Evolutionary conservation across 2,113 vertebrate genomes (phyloP).

Genomic region (Mustelus asterias): DNA sequence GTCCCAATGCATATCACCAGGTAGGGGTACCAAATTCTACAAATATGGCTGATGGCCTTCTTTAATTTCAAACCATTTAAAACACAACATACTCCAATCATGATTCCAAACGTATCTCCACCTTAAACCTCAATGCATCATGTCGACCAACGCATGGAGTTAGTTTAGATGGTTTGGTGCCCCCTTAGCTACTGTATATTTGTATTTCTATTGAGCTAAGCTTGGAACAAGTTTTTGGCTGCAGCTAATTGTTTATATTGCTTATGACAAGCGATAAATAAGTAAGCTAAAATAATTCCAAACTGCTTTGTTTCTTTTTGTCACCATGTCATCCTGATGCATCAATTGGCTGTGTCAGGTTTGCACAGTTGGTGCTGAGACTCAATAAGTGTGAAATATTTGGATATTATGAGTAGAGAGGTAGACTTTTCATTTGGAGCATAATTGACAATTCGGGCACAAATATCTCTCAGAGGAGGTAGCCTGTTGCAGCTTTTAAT

Average conservation of each 20-base stretch:
- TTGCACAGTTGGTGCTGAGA: neutral
- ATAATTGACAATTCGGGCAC: neutral
- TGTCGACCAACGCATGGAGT: neutral
- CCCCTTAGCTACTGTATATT: neutral
- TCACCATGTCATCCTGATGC: neutral
- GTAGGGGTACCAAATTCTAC: neutral
- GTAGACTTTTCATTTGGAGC: neutral
- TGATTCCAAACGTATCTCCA: neutral
- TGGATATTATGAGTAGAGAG: no score
- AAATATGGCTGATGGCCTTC: neutral
- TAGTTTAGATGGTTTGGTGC: neutral
- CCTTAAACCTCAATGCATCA: neutral
- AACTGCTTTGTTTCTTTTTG: neutral
- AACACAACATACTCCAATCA: neutral
- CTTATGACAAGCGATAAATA: neutral
- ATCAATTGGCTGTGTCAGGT: neutral
- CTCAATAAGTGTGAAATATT: neutral
- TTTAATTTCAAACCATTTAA: neutral
- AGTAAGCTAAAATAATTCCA: neutral
- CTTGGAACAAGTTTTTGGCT: neutral
- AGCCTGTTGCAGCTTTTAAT: neutral
- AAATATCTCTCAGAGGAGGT: neutral
- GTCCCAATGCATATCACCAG: no score
- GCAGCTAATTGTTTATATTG: neutral
- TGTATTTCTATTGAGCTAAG: neutral